phyloP scores from a whole-genome alignment of 1,140 invertebrate genomes.

The Drosophila yakuba region DNA sequence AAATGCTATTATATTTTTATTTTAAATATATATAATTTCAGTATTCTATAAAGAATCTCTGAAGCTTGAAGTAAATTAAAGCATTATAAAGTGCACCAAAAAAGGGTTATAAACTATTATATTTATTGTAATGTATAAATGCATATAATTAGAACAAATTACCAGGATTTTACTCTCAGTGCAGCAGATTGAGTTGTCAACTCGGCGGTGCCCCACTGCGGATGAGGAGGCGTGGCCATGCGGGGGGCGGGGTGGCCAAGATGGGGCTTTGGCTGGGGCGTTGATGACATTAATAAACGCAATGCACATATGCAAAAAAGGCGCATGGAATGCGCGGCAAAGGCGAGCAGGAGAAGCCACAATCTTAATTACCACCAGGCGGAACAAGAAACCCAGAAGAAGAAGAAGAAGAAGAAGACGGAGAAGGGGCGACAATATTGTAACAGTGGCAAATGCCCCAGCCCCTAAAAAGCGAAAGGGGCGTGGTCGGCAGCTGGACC shows the following conservation, averaged over 20 bases:
- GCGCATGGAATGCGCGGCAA: conserved; percentile 15
- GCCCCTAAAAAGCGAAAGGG: conserved; percentile 19
- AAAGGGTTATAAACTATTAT: too few species aligned
- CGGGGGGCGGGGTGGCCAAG: conserved; percentile 10
- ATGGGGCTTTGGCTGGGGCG: conserved; percentile 40
- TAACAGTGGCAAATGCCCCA: conserved; percentile 68
- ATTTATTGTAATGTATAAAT: too few species aligned
- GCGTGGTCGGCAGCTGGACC: conserved; percentile 49
- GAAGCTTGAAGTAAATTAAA: too few species aligned
- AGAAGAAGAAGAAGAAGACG: neutral
- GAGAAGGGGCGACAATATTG: conserved; percentile 68
- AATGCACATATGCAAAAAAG: conserved; percentile 69
- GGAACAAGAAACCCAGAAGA: conserved; percentile 5
- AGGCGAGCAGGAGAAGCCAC: conserved; percentile 19
- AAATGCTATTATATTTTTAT: too few species aligned
- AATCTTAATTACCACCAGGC: conserved; percentile 39
- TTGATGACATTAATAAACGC: conserved; percentile 80
- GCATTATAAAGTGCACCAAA: too few species aligned
- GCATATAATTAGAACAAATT: too few species aligned
- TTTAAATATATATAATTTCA: too few species aligned
- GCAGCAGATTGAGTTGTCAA: conserved; percentile 54
- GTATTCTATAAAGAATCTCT: too few species aligned
- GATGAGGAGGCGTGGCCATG: conserved; percentile 31
- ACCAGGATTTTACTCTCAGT: neutral
- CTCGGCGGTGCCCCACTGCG: conserved; percentile 25